Evolutionary conservation across 2,113 vertebrate species (phyloP), one percentile per base, ranked within the genome.

Genomic region (Cepphus grylle): DNA sequence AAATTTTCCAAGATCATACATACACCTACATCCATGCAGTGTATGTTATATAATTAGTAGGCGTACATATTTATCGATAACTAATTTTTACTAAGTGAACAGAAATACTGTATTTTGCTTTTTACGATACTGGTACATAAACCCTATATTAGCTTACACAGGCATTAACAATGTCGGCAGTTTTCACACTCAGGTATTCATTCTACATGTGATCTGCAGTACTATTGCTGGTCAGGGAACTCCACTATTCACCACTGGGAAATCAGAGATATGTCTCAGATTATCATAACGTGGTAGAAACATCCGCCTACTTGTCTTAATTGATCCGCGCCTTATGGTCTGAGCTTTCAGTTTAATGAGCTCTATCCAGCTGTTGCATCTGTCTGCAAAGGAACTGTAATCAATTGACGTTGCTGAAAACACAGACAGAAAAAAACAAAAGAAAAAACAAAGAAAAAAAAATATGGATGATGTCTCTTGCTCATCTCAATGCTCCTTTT

Each of bases 321-420:
- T 99, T 99, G 99, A 99, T 99, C 99, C 99, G 92, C 99, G 99
- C 99, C 99, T 99, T 99, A 99, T 99, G 99, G 99, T 99, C 98
- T 99, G 99, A 99, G 99, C 99, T 99, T 99, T 99, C 99, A 99
- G 99, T 99, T 99, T 99, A 99, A 99, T 99, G 98, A 99, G 99
- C 98, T 99, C 99, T 99, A 99, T 99, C 99, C 99, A 99, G 99
- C 99, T 99, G 99, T 99, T 99, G 99, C 99, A 99, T 99, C 99
- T 99, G 99, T 99, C 99, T 99, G 99, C 99, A 99, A 99, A 99
- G 99, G 99, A 99, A 99, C 99, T 99, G 99, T 99, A 99, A 99
- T 99, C 99, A 99, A 99, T 97, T 98, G 99, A 99, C 98, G 99
- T 98, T 98, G 99, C 99, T 99, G 99, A 98, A 99, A 98, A 98